Conservation (phyloP, 1,140 invertebrate species). For the Colletes latitarsis region DNA sequence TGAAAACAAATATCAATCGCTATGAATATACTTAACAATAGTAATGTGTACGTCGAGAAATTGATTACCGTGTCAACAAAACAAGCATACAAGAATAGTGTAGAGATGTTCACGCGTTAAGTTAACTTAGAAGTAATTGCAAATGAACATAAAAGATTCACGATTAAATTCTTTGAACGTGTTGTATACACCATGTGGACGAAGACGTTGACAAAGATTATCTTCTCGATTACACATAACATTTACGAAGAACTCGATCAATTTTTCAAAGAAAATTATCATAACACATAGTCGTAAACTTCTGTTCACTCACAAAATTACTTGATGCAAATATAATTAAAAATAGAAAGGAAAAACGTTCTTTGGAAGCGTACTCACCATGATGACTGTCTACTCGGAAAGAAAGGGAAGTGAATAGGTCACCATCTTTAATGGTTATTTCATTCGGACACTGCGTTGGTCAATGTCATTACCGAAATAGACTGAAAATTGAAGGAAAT, state of each 20-base stretch:
- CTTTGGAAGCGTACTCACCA: constrained; percentile 64
- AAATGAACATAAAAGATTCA: neutral
- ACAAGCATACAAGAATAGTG: neutral
- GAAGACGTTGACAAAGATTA: constrained; percentile 11
- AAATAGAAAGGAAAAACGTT: neutral
- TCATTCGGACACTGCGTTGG: constrained; percentile 14
- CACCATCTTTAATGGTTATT: constrained; percentile 43
- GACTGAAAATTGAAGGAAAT: neutral
- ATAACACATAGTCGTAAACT: neutral
- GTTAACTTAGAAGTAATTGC: neutral
- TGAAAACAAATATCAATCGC: neutral
- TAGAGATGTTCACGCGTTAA: neutral
- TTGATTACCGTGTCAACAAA: neutral
- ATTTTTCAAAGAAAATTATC: neutral
- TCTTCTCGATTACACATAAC: neutral
- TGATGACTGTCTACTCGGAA: constrained; percentile 64
- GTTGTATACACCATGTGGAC: constrained; percentile 44
- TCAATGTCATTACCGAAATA: neutral
- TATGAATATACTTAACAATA: neutral
- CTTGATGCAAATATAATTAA: neutral
- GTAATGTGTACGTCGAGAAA: neutral
- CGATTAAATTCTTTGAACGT: neutral
- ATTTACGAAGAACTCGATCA: neutral
- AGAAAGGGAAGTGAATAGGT: constrained; percentile 62
- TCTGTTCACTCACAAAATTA: neutral